A percentile compares a stretch with the other conserved stretches of the same genome.
Evolutionary conservation across 2,888 invertebrate species (phyloP).

Genomic region (Sialis fuliginosa): DNA sequence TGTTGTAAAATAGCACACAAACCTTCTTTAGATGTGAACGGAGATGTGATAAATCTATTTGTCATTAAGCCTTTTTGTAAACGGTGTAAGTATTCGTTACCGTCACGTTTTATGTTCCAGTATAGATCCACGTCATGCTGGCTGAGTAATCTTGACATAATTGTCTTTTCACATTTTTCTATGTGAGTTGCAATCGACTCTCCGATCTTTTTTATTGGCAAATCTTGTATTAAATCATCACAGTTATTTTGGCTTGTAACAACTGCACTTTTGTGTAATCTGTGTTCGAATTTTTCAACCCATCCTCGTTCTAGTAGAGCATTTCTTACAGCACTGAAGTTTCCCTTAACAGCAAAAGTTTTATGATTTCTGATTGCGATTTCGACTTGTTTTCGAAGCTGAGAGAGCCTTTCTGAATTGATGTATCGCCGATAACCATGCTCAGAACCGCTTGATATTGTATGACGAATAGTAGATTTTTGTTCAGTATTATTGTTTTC

Average conservation of each 20-base stretch:
- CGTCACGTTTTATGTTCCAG: slow-evolving; percentile 78
- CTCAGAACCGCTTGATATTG: background rate
- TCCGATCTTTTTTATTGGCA: slow-evolving; percentile 23
- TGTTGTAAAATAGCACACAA: slow-evolving; percentile 60
- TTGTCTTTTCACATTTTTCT: slow-evolving; percentile 47
- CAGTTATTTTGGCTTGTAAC: background rate
- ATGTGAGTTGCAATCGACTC: slow-evolving; percentile 26
- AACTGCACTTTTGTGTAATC: background rate
- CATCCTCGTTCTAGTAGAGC: slow-evolving; percentile 54
- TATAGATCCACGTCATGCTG: slow-evolving; percentile 71
- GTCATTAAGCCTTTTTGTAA: slow-evolving; percentile 49
- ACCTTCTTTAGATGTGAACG: slow-evolving; percentile 87
- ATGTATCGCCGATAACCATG: slow-evolving; percentile 30
- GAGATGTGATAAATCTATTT: slow-evolving; percentile 67
- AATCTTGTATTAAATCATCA: slow-evolving; percentile 22
- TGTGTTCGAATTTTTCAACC: slow-evolving; percentile 37
- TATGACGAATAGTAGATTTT: background rate
- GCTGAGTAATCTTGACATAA: slow-evolving; percentile 59
- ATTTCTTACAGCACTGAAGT: slow-evolving; percentile 50
- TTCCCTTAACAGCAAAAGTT: slow-evolving; percentile 44
- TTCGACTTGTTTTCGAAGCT: slow-evolving; percentile 44
- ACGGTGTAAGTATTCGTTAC: slow-evolving; percentile 48
- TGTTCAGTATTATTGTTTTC: background rate
- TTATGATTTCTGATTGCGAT: slow-evolving; percentile 43
- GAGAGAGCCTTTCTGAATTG: slow-evolving; percentile 43